phyloP scores from a whole-genome alignment of 2,113 vertebrate species.

The Amphiprion ocellaris region DNA sequence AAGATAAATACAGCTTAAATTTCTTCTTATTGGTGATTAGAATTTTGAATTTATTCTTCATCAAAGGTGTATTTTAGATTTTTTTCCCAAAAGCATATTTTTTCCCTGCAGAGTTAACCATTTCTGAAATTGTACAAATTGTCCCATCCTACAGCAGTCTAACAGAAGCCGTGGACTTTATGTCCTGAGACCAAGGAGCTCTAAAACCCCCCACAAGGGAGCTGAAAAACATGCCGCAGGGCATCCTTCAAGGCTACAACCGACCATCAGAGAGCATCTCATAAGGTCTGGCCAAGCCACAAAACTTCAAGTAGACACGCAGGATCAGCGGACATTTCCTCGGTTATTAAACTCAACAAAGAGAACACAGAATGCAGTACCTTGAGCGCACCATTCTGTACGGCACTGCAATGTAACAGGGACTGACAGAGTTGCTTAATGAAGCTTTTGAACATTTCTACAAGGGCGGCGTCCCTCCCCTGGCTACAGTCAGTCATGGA shows the following conservation, averaged over 20 bases:
- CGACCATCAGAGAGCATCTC: conserved; percentile 35
- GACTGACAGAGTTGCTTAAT: conserved; percentile 53
- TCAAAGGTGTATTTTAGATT: too few species aligned
- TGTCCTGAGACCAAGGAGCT: conserved; percentile 15
- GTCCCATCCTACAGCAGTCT: not conserved
- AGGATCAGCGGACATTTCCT: conserved; percentile 34
- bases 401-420: conserved; percentile 17
- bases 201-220: conserved; percentile 5
- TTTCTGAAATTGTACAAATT: not conserved
- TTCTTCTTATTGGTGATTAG: not conserved
- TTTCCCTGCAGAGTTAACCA: too few species aligned
- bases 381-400: not conserved
- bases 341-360: conserved; percentile 17
- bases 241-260: conserved; percentile 56
- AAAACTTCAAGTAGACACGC: conserved; percentile 24
- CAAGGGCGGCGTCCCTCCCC: conserved; percentile 25
- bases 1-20: not conserved
- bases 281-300: conserved; percentile 5
- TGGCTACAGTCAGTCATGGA: conserved; percentile 58
- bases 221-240: conserved; percentile 24
- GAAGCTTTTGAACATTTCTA: conserved; percentile 65
- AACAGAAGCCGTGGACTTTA: conserved; percentile 15
- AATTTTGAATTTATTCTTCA: too few species aligned
- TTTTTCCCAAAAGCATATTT: too few species aligned
- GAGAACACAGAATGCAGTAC: not conserved